These are phyloP conservation scores for Clunio marinus DNA, from an alignment of 2,888 invertebrate genomes.

Conservation along the genomic window DNA sequence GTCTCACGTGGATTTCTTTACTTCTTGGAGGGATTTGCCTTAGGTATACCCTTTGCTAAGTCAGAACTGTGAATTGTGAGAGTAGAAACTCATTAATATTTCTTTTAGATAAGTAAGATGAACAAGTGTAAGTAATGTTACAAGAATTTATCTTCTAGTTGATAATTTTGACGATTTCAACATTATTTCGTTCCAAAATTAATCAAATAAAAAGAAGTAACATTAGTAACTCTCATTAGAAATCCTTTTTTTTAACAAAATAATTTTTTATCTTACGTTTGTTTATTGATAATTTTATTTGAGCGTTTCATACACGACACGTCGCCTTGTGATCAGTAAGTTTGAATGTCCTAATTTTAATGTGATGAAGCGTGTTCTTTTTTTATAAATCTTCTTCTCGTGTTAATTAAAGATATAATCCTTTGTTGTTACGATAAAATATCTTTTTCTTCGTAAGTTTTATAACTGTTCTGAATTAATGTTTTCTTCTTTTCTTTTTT, in stretches of 20 bases:
- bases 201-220: too few relatives aligned
- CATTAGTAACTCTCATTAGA: too few relatives aligned
- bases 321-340: background rate
- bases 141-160: background rate
- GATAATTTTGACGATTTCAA: too few relatives aligned
- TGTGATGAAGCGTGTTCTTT: too few relatives aligned
- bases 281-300: conserved; percentile 12
- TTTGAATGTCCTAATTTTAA: background rate
- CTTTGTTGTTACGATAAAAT: too few relatives aligned
- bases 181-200: too few relatives aligned
- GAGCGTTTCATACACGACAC: background rate
- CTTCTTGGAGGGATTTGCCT: background rate
- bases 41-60: background rate
- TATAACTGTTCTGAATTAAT: too few relatives aligned
- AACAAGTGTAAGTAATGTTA: background rate
- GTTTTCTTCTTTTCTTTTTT: background rate
- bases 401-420: too few relatives aligned
- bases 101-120: background rate
- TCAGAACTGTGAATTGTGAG: background rate
- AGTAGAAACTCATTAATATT: background rate
- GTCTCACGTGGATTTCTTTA: conserved; percentile 14
- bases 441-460: too few relatives aligned
- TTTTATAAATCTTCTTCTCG: too few relatives aligned
- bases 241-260: background rate
- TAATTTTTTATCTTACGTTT: background rate